A percentile compares a stretch with the other conserved stretches of the same genome.
Conservation (phyloP, 2,797 vertebrate species). For the Amblyraja radiata region DNA sequence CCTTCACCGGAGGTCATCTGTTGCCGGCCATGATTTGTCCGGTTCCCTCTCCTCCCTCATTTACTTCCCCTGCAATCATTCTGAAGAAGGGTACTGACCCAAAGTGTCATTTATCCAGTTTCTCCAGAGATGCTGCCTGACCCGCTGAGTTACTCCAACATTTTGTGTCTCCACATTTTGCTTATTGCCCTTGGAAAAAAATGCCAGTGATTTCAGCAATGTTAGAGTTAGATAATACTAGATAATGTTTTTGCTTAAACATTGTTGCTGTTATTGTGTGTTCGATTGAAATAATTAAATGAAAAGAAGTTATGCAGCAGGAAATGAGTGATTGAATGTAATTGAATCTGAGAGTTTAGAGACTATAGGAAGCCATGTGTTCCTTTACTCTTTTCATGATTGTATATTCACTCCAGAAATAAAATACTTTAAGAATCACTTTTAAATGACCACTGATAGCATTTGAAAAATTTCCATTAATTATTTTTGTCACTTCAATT, state of each 20-base stretch:
- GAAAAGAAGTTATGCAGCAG: not conserved
- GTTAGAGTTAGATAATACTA: no score
- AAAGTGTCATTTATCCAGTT: no score
- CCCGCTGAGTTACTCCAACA: no score
- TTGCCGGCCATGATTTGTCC: no score
- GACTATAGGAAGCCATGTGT: not conserved
- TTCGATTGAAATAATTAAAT: not conserved
- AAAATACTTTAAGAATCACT: not conserved
- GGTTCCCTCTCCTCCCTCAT: no score
- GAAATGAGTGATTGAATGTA: not conserved
- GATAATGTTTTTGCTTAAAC: not conserved
- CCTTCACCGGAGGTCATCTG: no score
- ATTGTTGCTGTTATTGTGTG: no score
- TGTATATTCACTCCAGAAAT: not conserved
- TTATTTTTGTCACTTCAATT: not conserved
- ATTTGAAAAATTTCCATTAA: not conserved
- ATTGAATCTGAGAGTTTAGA: not conserved
- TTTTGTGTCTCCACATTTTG: not conserved
- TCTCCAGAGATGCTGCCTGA: no score
- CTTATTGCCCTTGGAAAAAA: not conserved
- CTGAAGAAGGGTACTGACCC: no score
- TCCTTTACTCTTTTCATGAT: not conserved
- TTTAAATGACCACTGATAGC: not conserved
- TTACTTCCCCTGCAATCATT: no score
- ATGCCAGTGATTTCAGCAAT: not conserved